phyloP scores from a whole-genome alignment of 2,797 vertebrate genomes.

The Adelosebastes latens region DNA sequence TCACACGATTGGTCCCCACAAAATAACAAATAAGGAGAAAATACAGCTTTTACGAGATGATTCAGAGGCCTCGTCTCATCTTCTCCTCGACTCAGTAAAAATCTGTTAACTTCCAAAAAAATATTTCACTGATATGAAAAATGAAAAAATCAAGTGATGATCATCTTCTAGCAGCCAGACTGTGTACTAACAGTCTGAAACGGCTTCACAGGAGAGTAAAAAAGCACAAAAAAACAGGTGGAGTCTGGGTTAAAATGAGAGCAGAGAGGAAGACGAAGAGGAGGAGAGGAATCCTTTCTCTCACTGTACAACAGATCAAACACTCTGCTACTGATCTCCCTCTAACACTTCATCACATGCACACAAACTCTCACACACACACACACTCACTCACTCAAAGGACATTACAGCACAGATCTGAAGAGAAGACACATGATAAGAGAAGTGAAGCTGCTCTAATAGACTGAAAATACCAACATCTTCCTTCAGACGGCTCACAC shows the following conservation, averaged over 20 bases:
- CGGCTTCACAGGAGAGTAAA: background rate
- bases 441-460: background rate
- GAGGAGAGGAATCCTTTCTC: constrained; percentile 2
- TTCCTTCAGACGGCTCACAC: background rate
- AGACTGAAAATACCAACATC: constrained; percentile 11
- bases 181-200: background rate
- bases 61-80: background rate
- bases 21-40: background rate
- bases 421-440: background rate
- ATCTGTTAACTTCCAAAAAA: background rate
- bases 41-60: background rate
- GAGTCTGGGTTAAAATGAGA: constrained; percentile 8
- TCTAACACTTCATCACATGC: constrained; percentile 2
- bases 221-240: background rate
- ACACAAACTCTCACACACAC: constrained; percentile 6
- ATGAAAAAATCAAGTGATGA: background rate
- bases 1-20: background rate
- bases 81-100: background rate
- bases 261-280: constrained; percentile 10
- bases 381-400: background rate
- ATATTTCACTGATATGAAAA: background rate
- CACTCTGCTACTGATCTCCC: constrained; percentile 23
- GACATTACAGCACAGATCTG: constrained; percentile 1
- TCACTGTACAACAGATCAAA: constrained; percentile 28
- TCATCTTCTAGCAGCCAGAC: background rate